phyloP scores from a whole-genome alignment of 2,888 invertebrate species.

The Azorinus chamasolen region DNA sequence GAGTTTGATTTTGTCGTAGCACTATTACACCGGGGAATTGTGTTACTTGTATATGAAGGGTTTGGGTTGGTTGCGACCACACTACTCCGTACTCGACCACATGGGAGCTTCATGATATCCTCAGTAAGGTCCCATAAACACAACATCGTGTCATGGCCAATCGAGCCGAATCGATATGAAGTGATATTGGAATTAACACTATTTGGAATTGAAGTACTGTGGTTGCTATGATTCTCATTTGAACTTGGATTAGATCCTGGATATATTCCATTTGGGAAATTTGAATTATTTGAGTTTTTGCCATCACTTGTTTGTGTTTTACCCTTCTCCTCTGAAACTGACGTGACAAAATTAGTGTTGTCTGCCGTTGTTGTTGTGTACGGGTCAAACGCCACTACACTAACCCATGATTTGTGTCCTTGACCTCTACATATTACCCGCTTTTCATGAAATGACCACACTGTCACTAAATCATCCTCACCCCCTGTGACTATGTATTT shows the following conservation, averaged over 20 bases:
- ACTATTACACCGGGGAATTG: slow-evolving; percentile 79
- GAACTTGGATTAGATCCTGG: slow-evolving; percentile 49
- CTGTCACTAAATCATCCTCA: slow-evolving; percentile 99
- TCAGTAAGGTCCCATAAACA: slow-evolving; percentile 99
- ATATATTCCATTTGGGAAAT: slow-evolving; percentile 60
- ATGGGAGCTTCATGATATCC: slow-evolving; percentile 94
- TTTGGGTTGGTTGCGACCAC: slow-evolving; percentile 73
- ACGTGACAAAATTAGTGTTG: slow-evolving; percentile 87
- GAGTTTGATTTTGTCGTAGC: slow-evolving; percentile 78
- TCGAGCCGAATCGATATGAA: slow-evolving; percentile 95
- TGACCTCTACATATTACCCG: slow-evolving; percentile 98
- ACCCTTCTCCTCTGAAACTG: slow-evolving; percentile 77
- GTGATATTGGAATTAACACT: slow-evolving; percentile 81
- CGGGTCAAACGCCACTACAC: slow-evolving; percentile 94
- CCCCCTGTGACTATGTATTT: slow-evolving; percentile 97
- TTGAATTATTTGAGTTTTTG: slow-evolving; percentile 26
- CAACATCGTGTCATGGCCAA: slow-evolving; percentile 98
- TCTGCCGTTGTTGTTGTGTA: slow-evolving; percentile 89
- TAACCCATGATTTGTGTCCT: slow-evolving; percentile 99
- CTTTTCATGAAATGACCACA: slow-evolving; percentile 97
- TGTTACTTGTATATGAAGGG: slow-evolving; percentile 44
- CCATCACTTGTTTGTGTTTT: slow-evolving; percentile 22
- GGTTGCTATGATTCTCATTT: slow-evolving; percentile 45
- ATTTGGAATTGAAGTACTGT: slow-evolving; percentile 38
- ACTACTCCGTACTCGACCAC: slow-evolving; percentile 85